Percentiles rank a stretch among this genome's conserved stretches.
Evolutionary conservation across 1,140 invertebrate species (phyloP).

Genomic region (Telenomus remus): DNA sequence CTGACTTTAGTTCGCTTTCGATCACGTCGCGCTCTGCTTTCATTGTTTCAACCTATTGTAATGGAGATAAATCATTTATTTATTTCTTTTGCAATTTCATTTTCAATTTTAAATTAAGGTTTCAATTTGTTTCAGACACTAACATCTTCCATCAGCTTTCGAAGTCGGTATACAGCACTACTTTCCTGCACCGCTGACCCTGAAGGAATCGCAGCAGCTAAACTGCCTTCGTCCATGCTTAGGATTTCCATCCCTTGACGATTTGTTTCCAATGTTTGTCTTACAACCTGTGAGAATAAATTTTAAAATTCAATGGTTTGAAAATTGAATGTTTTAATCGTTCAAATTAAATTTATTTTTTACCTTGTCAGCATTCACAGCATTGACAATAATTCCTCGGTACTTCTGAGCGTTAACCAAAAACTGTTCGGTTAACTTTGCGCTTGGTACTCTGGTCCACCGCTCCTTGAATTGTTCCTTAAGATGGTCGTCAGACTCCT

Average conservation of each 20-base stretch:
- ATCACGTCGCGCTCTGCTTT: slow-evolving; percentile 93
- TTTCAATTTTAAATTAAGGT: slow-evolving; percentile 13
- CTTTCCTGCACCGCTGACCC: slow-evolving; percentile 77
- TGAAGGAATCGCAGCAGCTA: slow-evolving; percentile 81
- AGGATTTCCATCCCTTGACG: slow-evolving; percentile 88
- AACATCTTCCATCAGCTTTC: slow-evolving; percentile 87
- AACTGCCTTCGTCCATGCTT: slow-evolving; percentile 82
- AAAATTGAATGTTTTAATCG: too few species aligned
- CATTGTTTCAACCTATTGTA: slow-evolving; percentile 88
- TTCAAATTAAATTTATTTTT: slow-evolving; percentile 11
- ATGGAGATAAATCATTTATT: too few species aligned
- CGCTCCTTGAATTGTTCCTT: slow-evolving; percentile 91
- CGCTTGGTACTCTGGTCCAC: slow-evolving; percentile 93
- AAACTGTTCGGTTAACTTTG: slow-evolving; percentile 92
- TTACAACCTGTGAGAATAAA: slow-evolving; percentile 79
- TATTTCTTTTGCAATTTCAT: too few species aligned
- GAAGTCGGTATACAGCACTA: slow-evolving; percentile 81
- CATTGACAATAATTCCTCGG: slow-evolving; percentile 93
- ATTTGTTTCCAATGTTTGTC: slow-evolving; percentile 90
- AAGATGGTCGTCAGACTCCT: slow-evolving; percentile 91
- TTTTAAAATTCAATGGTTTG: not conserved
- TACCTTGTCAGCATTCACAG: slow-evolving; percentile 85
- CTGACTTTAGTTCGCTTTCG: slow-evolving; percentile 90
- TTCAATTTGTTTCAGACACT: slow-evolving; percentile 6
- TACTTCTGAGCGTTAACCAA: slow-evolving; percentile 92